Percentiles rank a stretch among this genome's conserved stretches.
phyloP scores from a whole-genome alignment of 2,113 vertebrate genomes.

The Ranitomeya variabilis region DNA sequence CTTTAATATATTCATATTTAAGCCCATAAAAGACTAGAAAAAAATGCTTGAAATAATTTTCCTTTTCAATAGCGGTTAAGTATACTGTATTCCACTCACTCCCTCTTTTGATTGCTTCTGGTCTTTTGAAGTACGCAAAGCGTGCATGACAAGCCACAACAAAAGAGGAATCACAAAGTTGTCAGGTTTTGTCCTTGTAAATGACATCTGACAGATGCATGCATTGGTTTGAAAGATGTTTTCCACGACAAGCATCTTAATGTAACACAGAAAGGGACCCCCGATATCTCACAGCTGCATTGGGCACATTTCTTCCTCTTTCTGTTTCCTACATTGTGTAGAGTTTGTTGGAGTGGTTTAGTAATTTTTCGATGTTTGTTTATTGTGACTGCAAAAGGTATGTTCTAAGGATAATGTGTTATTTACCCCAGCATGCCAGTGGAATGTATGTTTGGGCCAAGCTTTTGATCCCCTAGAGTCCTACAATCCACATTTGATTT shows the following conservation, averaged over 20 bases:
- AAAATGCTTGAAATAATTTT: slow-evolving; percentile 21
- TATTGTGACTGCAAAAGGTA: background rate
- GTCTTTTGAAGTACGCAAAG: slow-evolving; percentile 9
- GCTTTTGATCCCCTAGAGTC: too few relatives aligned
- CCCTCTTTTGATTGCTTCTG: slow-evolving; percentile 48
- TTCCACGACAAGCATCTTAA: background rate
- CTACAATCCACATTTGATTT: too few relatives aligned
- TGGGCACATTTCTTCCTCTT: background rate
- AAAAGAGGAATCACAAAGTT: slow-evolving; percentile 56
- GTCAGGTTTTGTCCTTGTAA: slow-evolving; percentile 56
- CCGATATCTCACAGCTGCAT: background rate
- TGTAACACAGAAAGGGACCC: slow-evolving; percentile 32
- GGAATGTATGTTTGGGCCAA: too few relatives aligned
- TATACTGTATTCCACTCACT: slow-evolving; percentile 4
- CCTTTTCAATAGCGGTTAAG: slow-evolving; percentile 23
- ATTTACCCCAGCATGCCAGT: too few relatives aligned
- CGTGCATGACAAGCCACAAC: slow-evolving; percentile 10
- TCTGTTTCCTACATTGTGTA: background rate
- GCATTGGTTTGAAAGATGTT: background rate
- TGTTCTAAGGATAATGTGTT: background rate
- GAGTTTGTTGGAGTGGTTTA: background rate
- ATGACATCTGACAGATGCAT: background rate
- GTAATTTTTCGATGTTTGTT: background rate
- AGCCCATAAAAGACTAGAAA: background rate
- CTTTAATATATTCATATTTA: background rate